Evolutionary conservation across 1,140 invertebrate species (phyloP), one percentile per base, ranked within the genome.

Genomic region (Orussus abietinus): DNA sequence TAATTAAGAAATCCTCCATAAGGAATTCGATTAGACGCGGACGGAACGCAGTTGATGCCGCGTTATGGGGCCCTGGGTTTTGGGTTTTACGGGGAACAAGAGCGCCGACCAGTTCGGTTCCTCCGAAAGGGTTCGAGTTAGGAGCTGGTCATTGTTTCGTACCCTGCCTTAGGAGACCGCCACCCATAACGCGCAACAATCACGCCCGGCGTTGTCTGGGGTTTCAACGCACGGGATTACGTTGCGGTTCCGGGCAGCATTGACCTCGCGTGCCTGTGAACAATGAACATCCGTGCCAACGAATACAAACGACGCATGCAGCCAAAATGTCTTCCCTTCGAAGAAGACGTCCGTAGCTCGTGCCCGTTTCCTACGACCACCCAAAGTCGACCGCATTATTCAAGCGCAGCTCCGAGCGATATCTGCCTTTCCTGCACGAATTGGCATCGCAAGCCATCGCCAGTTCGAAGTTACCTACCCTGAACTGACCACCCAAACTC

Each of bases 1-100:
- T 55, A 70, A 71, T 69, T 71, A 68, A 69, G 64, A 67, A 65
- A 59, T 70, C 66, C 54, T 59, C 58, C 56, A 59, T 51, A n/a
- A n/a, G n/a, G n/a, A n/a, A n/a, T n/a, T n/a, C n/a, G n/a, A n/a
- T n/a, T n/a, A n/a, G n/a, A n/a, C n/a, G n/a, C n/a, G n/a, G n/a
- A n/a, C n/a, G n/a, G n/a, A n/a, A n/a, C n/a, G n/a, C n/a, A n/a
- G n/a, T n/a, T n/a, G n/a, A n/a, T n/a, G n/a, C n/a, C n/a, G n/a
- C n/a, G n/a, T n/a, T n/a, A n/a, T n/a, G n/a, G n/a, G n/a, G n/a
- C n/a, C n/a, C n/a, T n/a, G n/a, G n/a, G n/a, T n/a, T n/a, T n/a
- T n/a, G n/a, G n/a, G n/a, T 25, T 25, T 25, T 25, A 6, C 6
- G 22, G n/a, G n/a, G n/a, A 7, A n/a, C 22, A n/a, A 25, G 6